Base-by-base conservation (phyloP, 1,140 invertebrate genomes). In the Dryas iulia region DNA sequence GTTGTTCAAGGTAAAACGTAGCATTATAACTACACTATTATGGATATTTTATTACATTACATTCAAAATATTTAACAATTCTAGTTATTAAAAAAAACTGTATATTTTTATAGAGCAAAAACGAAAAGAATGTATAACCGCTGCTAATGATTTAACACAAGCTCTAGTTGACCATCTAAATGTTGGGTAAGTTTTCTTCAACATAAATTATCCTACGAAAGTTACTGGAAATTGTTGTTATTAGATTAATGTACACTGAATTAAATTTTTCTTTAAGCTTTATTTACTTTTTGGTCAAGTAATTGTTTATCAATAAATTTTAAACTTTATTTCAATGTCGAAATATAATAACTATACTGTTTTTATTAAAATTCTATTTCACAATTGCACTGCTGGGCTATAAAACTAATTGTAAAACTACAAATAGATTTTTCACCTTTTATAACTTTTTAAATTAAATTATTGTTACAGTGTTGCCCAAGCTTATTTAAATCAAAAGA, bases 401-500 rank as follows among this genome's bases (percentile, higher is more conserved):
- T n/a, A n/a, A n/a, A n/a, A n/a, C n/a, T n/a, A n/a, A n/a, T n/a
- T n/a, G n/a, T n/a, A n/a, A n/a, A n/a, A n/a, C n/a, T n/a, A n/a
- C n/a, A n/a, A n/a, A n/a, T n/a, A n/a, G n/a, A n/a, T n/a, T n/a
- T n/a, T n/a, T n/a, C n/a, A n/a, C n/a, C n/a, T n/a, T n/a, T n/a
- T n/a, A n/a, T n/a, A n/a, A n/a, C n/a, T n/a, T n/a, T n/a, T 47
- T 47, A 47, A 18, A 8, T 10, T 71, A n/a, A n/a, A n/a, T 56
- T 62, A 70, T 74, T 69, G 60, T 90, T 89, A 77, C 89, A 96
- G 94, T 25, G 98, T 99, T 24, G 98, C 98, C 3, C 98, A 99
- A 92, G 98, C 98, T 3, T 99, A 99, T 90, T 93, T 99, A 35
- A 99, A 99, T 92, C 98, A 99, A 89, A 99, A 99, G 83, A 96